phyloP scores from a whole-genome alignment of 2,888 invertebrate species.

The Trilocha varians region DNA sequence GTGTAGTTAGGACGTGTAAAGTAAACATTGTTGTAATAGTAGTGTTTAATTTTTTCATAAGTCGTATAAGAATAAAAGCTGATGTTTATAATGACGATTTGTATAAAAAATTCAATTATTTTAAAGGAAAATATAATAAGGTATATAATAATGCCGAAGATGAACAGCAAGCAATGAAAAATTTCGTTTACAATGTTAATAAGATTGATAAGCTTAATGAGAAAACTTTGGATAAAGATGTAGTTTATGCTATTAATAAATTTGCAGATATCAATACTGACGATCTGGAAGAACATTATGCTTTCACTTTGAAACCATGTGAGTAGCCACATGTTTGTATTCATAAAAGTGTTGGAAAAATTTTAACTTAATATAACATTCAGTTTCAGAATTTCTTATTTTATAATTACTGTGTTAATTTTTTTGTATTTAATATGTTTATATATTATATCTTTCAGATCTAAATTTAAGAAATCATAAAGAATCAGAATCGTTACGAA shows the following conservation, averaged over 20 bases:
- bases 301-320: constrained; percentile 34
- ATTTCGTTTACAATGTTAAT: constrained; percentile 35
- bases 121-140: constrained; percentile 32
- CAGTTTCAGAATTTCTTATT: too few relatives aligned
- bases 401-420: too few relatives aligned
- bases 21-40: not conserved
- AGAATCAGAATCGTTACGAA: constrained; percentile 4
- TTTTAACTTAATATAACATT: too few relatives aligned
- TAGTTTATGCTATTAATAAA: constrained; percentile 33
- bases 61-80: not conserved
- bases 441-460: constrained; percentile 23
- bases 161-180: constrained; percentile 23
- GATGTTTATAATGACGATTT: constrained; percentile 15
- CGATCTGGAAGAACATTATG: constrained; percentile 30
- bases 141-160: constrained; percentile 21
- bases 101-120: constrained; percentile 25
- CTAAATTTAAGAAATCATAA: constrained; percentile 15
- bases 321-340: too few relatives aligned
- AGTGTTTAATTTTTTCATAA: not conserved
- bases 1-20: not conserved
- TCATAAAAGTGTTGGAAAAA: too few relatives aligned
- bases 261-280: constrained; percentile 34
- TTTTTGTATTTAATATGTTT: too few relatives aligned
- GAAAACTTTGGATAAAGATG: constrained; percentile 14
- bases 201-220: constrained; percentile 28